These are phyloP conservation scores for Eupithecia vulgata DNA, from an alignment of 2,888 invertebrate genomes.

Conservation along the genomic window DNA sequence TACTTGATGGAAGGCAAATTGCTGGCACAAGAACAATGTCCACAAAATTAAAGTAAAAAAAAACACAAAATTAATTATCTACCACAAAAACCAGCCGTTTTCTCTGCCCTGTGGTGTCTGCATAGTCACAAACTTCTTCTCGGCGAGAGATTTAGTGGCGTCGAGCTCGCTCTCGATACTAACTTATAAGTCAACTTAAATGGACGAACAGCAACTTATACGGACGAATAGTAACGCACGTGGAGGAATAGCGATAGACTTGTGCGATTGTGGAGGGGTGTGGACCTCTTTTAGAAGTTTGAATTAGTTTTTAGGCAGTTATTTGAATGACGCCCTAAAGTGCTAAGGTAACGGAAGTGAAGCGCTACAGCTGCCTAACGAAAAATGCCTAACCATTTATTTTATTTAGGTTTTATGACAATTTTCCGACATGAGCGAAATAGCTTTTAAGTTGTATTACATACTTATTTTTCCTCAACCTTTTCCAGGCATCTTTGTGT, in stretches of 20 bases:
- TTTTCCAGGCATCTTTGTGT: too few species aligned
- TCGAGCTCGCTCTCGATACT: constrained; percentile 25
- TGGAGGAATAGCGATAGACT: constrained; percentile 13
- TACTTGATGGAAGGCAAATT: too few species aligned
- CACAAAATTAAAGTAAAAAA: too few species aligned
- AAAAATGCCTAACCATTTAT: too few species aligned
- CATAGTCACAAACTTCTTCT: constrained; percentile 23
- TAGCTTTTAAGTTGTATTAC: too few species aligned
- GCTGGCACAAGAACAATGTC: too few species aligned
- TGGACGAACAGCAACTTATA: not conserved
- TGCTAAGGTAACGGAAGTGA: too few species aligned
- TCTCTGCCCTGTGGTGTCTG: constrained; percentile 14
- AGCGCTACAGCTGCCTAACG: too few species aligned
- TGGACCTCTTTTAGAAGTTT: not conserved
- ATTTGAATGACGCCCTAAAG: not conserved
- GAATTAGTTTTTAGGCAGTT: not conserved
- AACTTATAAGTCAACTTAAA: constrained; percentile 18
- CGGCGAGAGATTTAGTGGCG: constrained; percentile 38
- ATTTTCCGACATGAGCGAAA: too few species aligned
- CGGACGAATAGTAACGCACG: not conserved
- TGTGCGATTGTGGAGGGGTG: not conserved
- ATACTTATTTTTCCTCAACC: too few species aligned
- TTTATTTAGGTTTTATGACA: too few species aligned
- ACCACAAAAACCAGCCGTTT: not conserved
- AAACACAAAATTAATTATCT: too few species aligned